Evolutionary conservation across 1,140 invertebrate genomes (phyloP).

Genomic region (Drosophila leontia): DNA sequence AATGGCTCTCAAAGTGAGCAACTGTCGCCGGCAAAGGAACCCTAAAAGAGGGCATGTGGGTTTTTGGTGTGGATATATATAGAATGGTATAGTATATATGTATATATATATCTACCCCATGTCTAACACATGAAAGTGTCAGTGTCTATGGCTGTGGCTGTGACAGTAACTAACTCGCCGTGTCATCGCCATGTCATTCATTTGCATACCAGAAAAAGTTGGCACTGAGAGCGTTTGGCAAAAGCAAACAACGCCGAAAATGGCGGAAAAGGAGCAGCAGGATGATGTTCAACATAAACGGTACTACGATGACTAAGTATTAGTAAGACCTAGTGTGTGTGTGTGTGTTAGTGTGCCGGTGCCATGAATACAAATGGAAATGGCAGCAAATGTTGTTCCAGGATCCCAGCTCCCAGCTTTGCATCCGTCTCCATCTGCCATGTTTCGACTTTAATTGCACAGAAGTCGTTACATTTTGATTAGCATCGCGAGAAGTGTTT

Average conservation of each 20-base stretch:
- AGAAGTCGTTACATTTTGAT: slow-evolving; percentile 60
- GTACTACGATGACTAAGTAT: slow-evolving; percentile 21
- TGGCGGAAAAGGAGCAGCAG: background rate
- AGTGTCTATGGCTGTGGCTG: slow-evolving; percentile 6
- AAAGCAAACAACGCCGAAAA: slow-evolving; percentile 12
- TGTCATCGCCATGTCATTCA: slow-evolving; percentile 69
- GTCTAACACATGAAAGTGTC: slow-evolving; percentile 15
- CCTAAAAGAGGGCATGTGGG: background rate
- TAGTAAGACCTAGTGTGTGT: background rate
- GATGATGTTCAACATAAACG: slow-evolving; percentile 51
- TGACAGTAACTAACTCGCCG: slow-evolving; percentile 40
- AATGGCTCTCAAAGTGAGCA: slow-evolving; percentile 39
- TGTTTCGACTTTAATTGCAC: slow-evolving; percentile 62
- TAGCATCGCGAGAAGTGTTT: slow-evolving; percentile 15
- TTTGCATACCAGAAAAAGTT: slow-evolving; percentile 65
- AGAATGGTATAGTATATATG: background rate
- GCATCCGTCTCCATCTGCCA: background rate
- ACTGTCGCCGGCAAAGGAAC: slow-evolving; percentile 20
- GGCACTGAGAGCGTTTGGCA: slow-evolving; percentile 17
- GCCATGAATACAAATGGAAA: slow-evolving; percentile 70
- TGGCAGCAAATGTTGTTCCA: slow-evolving; percentile 4
- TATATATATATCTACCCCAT: background rate
- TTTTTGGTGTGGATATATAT: background rate
- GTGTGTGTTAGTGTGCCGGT: slow-evolving; percentile 13
- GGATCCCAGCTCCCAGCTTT: background rate